phyloP scores from a whole-genome alignment of 1,140 invertebrate genomes.

The Drosophila cardini region DNA sequence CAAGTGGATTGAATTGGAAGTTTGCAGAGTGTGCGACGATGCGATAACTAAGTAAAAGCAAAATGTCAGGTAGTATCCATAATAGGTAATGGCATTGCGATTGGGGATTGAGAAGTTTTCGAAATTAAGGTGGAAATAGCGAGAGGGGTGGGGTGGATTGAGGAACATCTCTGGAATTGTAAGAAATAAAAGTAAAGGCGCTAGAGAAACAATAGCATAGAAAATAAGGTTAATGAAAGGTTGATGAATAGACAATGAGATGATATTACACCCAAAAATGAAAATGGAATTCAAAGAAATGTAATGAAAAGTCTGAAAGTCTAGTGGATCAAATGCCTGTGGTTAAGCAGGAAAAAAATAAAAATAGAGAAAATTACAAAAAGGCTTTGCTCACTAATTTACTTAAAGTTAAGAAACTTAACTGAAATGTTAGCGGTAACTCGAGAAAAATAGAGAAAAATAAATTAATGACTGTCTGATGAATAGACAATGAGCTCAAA shows the following conservation, averaged over 20 bases:
- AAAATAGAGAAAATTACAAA: too few relatives aligned
- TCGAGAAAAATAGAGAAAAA: background rate
- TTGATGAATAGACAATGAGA: conserved; percentile 50
- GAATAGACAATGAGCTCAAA: conserved; percentile 26
- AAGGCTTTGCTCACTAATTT: background rate
- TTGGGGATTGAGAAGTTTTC: background rate
- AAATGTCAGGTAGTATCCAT: conserved; percentile 47
- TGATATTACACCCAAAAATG: conserved; percentile 34
- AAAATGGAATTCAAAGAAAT: conserved; percentile 1
- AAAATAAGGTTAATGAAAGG: conserved; percentile 42
- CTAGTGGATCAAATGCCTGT: conserved; percentile 5
- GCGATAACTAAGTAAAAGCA: conserved; percentile 53
- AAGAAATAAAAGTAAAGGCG: conserved; percentile 3
- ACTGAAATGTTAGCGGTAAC: background rate
- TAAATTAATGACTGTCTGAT: conserved; percentile 24
- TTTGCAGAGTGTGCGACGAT: conserved; percentile 50
- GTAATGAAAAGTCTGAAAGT: background rate
- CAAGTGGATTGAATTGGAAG: conserved; percentile 9
- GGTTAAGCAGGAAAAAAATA: background rate
- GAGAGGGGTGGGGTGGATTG: background rate
- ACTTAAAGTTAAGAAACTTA: conserved; percentile 6
- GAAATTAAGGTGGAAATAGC: conserved; percentile 3
- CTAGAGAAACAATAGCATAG: conserved; percentile 37
- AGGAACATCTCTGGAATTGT: conserved; percentile 4
- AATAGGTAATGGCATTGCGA: conserved; percentile 44